Percentiles rank a stretch among this genome's conserved stretches.
Evolutionary conservation across 1,140 invertebrate species (phyloP).

Genomic region (Papilio polyxenes): DNA sequence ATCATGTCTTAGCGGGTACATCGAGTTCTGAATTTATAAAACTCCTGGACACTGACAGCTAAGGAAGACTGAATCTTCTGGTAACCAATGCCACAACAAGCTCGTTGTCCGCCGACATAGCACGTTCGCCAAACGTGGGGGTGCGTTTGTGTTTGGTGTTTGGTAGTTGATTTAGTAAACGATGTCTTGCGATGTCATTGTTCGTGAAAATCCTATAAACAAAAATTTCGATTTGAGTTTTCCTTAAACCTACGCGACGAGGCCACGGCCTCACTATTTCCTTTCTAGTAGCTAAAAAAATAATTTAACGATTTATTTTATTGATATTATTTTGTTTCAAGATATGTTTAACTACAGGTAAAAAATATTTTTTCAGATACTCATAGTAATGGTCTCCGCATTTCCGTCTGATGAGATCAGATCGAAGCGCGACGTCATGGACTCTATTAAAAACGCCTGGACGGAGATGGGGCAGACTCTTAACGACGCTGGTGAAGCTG

Average conservation of each 20-base stretch:
- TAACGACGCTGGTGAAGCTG: constrained; percentile 65
- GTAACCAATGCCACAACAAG: too few species aligned
- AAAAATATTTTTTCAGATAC: constrained; percentile 48
- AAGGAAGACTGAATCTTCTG: too few species aligned
- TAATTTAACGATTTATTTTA: not conserved
- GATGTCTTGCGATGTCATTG: not conserved
- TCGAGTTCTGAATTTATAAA: too few species aligned
- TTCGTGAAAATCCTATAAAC: not conserved
- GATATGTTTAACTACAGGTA: not conserved
- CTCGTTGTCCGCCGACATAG: too few species aligned
- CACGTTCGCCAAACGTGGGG: too few species aligned
- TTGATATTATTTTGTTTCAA: not conserved
- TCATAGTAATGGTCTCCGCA: constrained; percentile 47
- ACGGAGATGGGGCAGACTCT: constrained; percentile 66
- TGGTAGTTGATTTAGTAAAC: not conserved
- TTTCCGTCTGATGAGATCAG: constrained; percentile 46
- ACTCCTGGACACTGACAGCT: too few species aligned
- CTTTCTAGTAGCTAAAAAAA: too few species aligned
- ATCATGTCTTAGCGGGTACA: too few species aligned
- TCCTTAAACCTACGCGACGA: not conserved
- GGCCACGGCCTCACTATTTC: not conserved
- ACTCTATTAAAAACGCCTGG: constrained; percentile 71
- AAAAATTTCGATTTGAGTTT: not conserved
- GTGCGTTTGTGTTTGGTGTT: too few species aligned
- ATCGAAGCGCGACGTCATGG: constrained; percentile 67